A percentile compares a stretch with the other conserved stretches of the same genome.
phyloP scores from a whole-genome alignment of 2,113 vertebrate species.

The Dicerorhinus sumatrensis region DNA sequence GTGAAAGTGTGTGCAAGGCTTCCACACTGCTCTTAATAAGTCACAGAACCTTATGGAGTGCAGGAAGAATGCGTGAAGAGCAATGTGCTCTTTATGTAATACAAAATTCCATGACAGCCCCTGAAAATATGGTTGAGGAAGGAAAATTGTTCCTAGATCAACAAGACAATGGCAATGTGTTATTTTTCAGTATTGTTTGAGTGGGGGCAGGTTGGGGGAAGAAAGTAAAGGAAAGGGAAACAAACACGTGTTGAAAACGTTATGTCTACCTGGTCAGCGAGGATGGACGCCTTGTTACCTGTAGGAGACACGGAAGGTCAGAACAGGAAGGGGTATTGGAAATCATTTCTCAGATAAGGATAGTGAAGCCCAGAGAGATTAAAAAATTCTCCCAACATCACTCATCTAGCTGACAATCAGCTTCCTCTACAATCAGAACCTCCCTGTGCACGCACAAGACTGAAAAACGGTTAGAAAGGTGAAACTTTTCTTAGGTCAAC shows the following conservation, averaged over 20 bases:
- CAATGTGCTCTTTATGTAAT: background rate
- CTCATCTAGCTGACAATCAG: background rate
- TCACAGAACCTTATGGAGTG: background rate
- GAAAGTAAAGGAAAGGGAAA: background rate
- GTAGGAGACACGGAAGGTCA: background rate
- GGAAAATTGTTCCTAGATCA: background rate
- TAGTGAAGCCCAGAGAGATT: background rate
- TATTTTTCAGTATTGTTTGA: background rate
- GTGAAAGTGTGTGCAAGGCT: background rate
- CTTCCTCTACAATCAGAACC: background rate
- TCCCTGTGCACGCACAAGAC: too few species aligned
- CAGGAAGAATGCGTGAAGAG: background rate
- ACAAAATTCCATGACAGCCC: background rate
- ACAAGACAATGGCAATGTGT: background rate
- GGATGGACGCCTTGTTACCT: background rate
- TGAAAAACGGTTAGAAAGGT: fast-evolving
- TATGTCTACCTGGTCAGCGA: fast-evolving
- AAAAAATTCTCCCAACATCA: too few species aligned
- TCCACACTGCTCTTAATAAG: background rate
- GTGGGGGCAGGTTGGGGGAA: background rate
- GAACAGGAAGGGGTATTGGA: fast-evolving
- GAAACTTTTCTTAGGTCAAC: background rate
- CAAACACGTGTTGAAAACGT: background rate
- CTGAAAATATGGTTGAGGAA: background rate
- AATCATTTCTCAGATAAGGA: background rate